Percentiles rank a stretch among this genome's conserved stretches.
phyloP scores from a whole-genome alignment of 1,140 invertebrate species.

The Wiebesia pumilae region DNA sequence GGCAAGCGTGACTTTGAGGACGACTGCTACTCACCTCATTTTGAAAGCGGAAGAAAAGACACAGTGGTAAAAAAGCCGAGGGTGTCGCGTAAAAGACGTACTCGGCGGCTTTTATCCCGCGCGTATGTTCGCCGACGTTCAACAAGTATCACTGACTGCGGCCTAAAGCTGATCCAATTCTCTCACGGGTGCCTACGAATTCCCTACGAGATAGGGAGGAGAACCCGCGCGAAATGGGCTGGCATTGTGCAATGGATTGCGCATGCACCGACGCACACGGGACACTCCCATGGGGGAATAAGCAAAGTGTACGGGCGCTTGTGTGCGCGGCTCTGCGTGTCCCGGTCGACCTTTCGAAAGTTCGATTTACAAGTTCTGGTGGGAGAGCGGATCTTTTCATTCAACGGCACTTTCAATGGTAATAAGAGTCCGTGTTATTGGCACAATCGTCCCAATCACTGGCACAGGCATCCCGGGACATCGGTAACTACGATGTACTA shows the following conservation, averaged over 20 bases:
- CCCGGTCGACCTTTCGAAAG: constrained; percentile 31
- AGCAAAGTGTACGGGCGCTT: background rate
- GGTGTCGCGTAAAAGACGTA: too few species aligned
- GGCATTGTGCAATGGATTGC: constrained; percentile 9
- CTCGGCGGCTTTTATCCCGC: background rate
- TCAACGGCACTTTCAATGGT: background rate
- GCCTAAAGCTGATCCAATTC: constrained; percentile 3
- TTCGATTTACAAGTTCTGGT: background rate
- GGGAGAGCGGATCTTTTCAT: constrained; percentile 3
- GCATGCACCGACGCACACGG: constrained; percentile 4
- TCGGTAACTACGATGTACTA: too few species aligned
- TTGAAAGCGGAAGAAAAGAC: background rate
- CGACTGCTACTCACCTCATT: background rate
- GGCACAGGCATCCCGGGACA: background rate
- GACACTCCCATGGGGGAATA: constrained; percentile 18
- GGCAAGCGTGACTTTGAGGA: too few species aligned
- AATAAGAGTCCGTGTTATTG: background rate
- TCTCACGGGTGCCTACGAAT: background rate
- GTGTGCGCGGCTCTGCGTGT: background rate
- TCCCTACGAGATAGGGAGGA: background rate
- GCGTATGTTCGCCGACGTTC: constrained; percentile 45
- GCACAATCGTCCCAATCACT: background rate
- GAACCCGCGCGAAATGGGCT: constrained; percentile 13
- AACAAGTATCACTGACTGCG: constrained; percentile 45
- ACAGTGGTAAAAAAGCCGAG: background rate